These are phyloP conservation scores for Eulemur rubriventer DNA, from an alignment of 2,797 vertebrate species.

Conservation along the genomic window DNA sequence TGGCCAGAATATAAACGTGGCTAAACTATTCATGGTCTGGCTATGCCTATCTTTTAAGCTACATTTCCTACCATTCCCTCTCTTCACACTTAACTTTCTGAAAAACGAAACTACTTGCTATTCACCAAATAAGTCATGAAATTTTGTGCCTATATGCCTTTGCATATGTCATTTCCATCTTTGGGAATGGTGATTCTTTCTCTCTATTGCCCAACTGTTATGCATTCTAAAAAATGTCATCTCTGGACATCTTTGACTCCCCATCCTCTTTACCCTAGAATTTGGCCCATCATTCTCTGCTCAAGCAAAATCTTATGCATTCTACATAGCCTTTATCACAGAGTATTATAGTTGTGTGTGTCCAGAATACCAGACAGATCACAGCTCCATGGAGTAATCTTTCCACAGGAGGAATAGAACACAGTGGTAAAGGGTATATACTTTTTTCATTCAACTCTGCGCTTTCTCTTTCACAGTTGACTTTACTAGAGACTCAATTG, in stretches of 20 bases:
- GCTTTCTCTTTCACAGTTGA: neutral
- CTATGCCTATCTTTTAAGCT: neutral
- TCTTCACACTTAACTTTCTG: neutral
- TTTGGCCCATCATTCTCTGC: neutral
- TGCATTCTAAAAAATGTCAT: conserved; percentile 22
- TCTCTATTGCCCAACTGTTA: neutral
- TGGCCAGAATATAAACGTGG: conserved; percentile 34
- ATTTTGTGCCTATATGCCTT: conserved; percentile 24
- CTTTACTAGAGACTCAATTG: neutral
- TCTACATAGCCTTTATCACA: neutral
- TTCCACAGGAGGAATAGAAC: neutral
- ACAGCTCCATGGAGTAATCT: neutral
- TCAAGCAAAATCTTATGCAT: neutral
- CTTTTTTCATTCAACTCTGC: neutral
- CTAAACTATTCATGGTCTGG: neutral
- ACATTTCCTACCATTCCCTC: neutral
- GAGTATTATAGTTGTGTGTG: neutral
- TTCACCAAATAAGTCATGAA: neutral
- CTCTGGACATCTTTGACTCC: neutral
- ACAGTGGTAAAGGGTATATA: neutral
- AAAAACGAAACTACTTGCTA: neutral
- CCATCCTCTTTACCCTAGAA: neutral
- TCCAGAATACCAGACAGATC: neutral
- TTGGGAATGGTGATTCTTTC: neutral
- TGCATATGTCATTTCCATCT: neutral